These are phyloP conservation scores for Branchipolynoe longqiensis DNA, from an alignment of 2,888 invertebrate species.

Conservation along the genomic window DNA sequence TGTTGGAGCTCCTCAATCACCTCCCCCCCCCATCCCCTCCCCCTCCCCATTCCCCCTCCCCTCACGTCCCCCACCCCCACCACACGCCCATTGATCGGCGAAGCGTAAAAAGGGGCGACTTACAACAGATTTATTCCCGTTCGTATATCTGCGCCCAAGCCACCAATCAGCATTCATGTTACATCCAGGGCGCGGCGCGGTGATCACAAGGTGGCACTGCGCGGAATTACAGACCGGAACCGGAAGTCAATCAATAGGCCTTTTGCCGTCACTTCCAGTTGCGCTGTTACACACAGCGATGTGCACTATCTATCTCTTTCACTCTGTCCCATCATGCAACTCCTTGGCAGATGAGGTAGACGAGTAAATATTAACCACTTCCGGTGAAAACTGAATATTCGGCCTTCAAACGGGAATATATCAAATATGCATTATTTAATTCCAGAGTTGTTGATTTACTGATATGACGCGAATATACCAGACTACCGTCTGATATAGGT, in stretches of 20 bases:
- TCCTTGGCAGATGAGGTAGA: neutral
- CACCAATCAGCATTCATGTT: conserved; percentile 48
- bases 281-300: conserved; percentile 18
- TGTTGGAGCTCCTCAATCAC: neutral
- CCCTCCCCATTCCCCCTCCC: neutral
- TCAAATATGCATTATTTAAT: too few species aligned
- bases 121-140: conserved; percentile 38
- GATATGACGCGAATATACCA: too few species aligned
- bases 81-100: conserved; percentile 36
- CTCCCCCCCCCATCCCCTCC: neutral
- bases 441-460: too few species aligned
- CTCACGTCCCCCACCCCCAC: neutral
- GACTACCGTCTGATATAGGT: too few species aligned
- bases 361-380: neutral
- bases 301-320: neutral
- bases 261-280: neutral
- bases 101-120: conserved; percentile 33
- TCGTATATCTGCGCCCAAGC: conserved; percentile 35
- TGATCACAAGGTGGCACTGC: conserved; percentile 32
- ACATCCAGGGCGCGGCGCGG: conserved; percentile 3
- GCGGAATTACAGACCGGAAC: conserved; percentile 33
- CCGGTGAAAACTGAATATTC: too few species aligned
- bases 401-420: too few species aligned
- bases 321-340: neutral
- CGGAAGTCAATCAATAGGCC: conserved; percentile 40